Conservation (phyloP, 2,888 invertebrate genomes). For the Alcis repandata region DNA sequence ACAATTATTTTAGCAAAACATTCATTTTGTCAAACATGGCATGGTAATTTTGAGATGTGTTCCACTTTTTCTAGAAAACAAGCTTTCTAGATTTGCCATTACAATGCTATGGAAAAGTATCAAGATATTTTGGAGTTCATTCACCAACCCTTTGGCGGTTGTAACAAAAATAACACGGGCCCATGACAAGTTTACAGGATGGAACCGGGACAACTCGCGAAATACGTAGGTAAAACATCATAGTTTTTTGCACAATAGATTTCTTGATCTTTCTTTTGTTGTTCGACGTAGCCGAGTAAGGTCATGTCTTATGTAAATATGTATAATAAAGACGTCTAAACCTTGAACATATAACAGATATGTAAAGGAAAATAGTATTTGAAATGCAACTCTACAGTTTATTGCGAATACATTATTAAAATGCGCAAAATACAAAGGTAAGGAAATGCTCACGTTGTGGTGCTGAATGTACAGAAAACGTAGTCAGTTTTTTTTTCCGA, state of each 20-base stretch:
- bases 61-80: conserved; percentile 13
- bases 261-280: conserved; percentile 66
- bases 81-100: conserved; percentile 24
- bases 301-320: conserved; percentile 67
- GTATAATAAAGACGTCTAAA: conserved; percentile 26
- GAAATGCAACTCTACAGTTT: conserved; percentile 11
- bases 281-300: conserved; percentile 57
- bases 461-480: conserved; percentile 56
- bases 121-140: conserved; percentile 50
- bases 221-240: conserved; percentile 52
- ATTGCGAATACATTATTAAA: conserved; percentile 34
- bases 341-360: conserved; percentile 20
- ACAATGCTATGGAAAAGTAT: conserved; percentile 13
- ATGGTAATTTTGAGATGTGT: not conserved
- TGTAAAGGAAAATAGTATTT: not conserved
- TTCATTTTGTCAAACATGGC: not conserved
- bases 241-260: conserved; percentile 54
- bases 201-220: conserved; percentile 16
- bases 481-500: conserved; percentile 43
- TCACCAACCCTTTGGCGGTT: conserved; percentile 50
- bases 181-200: conserved; percentile 17
- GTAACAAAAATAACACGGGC: conserved; percentile 32
- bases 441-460: conserved; percentile 77
- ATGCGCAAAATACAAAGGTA: conserved; percentile 39
- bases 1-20: not conserved